Base-by-base conservation (phyloP, 92 coral and sea anemone genomes). In the Galaxea fascicularis region DNA sequence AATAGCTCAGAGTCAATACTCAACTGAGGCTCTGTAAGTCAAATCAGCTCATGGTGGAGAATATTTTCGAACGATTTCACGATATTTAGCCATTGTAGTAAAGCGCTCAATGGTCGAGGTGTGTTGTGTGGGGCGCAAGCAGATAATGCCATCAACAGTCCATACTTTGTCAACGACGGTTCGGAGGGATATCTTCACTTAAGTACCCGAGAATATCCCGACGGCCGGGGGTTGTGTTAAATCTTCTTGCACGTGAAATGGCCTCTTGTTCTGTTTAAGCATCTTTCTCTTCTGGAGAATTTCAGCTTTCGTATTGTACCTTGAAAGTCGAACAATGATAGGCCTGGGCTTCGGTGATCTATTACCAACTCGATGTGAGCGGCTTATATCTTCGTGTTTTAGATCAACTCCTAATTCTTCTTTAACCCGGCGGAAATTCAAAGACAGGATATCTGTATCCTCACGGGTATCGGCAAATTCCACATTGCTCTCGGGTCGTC, bases 311-410 rank as follows among this genome's bases (percentile, higher is more conserved):
- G 77, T 72, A n/a, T 72, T 35, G 56, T 72, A 57, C 56, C 77
- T 46, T 7, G 46, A 15, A 22, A 84, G 88, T 10, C 83, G 64
- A 41, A 84, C 82, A 44, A 76, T 74, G 52, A 84, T 76, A 10
- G 83, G 74, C 24, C 88, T 18, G 5, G 82, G 88, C 59, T 66
- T 73, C 24, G 66, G 7, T 4, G 82, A 29, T 75, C 29, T 62
- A 66, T 67, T 85, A 31, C 83, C 82, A 64, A 85, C 83, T 27
- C 89, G 74, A 63, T 85, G 89, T 17, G 88, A 60, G 24, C 77
- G 83, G 74, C 82, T 62, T 22, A 85, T 84, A 11, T 74, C 88
- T 49, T 74, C 74, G 45, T 41, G 24, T n/a, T 28, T 73, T 3
- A 74, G 44, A 22, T 84, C 62, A 3, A 84, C 73, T 15, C 64